Evolutionary conservation across 2,888 invertebrate genomes (phyloP), one percentile per base, ranked within the genome.

Genomic region (Athalia cordata): DNA sequence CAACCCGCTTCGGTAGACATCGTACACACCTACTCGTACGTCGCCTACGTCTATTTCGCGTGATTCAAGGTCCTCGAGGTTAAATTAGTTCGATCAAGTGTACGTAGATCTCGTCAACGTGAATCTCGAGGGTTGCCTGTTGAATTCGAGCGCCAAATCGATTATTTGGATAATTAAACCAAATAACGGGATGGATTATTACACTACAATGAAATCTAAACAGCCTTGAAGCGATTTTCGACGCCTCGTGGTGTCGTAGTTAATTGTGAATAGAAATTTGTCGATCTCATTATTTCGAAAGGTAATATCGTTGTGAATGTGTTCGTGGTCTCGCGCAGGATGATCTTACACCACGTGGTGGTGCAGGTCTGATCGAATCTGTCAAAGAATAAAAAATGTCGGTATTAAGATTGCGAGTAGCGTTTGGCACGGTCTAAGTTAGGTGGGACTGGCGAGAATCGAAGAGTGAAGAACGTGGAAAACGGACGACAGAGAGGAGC

Each of bases 331-430:
- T 50, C 29, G 75, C 61, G 61, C 43, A 29, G 29, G 29, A 29
- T 29, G 29, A 29, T 29, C 29, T 29, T 29, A 29, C 2, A 29
- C 29, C 29, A 29, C 62, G 55, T 29, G 59, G 57, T 15, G 59
- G 47, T 77, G 29, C 49, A 45, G 65, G 80, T 78, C 67, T 83
- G 85, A 84, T 85, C 84, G 84, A 85, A 85, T 85, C 84, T 83
- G 84, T 85, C 84, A 77, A 79, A 78, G 65, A 77, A 80, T 80
- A 81, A 82, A 83, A 84, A 84, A 84, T 82, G 82, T 84, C 76
- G 81, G 84, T 80, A 79, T 79, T 81, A 77, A 67, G 80, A 82
- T 78, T 77, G 78, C 79, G 80, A 80, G 68, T 65, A 77, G 66
- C 77, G 77, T 77, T 77, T 67, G 77, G 77, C 67, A 57, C 57